Evolutionary conservation across 2,113 vertebrate genomes (phyloP).

Genomic region (Ginglymostoma cirratum): DNA sequence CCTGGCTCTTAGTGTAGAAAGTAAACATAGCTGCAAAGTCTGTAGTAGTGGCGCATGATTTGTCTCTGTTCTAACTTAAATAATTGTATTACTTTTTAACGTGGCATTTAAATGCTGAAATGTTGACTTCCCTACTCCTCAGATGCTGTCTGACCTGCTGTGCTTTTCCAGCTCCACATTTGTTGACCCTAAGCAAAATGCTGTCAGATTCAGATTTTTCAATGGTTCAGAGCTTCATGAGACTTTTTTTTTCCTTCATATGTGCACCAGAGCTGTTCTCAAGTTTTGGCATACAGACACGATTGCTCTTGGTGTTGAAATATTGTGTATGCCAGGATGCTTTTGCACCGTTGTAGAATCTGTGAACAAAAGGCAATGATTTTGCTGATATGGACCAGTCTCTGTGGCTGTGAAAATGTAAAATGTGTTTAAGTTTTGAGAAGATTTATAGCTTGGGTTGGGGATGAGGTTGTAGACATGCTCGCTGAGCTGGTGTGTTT

Average conservation of each 20-base stretch:
- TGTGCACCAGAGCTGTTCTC: background rate
- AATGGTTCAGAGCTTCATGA: too few relatives aligned
- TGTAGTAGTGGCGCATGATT: background rate
- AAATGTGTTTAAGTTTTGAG: too few relatives aligned
- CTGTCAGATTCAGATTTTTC: background rate
- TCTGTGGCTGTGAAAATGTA: background rate
- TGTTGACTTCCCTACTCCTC: too few relatives aligned
- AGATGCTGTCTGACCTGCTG: too few relatives aligned
- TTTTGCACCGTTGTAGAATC: background rate
- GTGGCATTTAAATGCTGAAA: background rate
- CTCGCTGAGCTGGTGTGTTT: too few relatives aligned
- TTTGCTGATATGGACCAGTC: background rate
- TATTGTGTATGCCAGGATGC: background rate
- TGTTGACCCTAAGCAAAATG: background rate
- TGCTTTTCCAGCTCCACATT: too few relatives aligned
- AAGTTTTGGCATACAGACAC: background rate
- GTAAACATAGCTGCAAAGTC: background rate
- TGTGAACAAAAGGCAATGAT: background rate
- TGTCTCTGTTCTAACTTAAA: background rate
- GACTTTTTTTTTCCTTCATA: background rate
- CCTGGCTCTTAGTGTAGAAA: background rate
- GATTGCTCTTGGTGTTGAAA: background rate
- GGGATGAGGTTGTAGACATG: too few relatives aligned
- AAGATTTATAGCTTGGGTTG: too few relatives aligned
- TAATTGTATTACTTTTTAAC: background rate